A percentile compares a stretch with the other conserved stretches of the same genome.
These are phyloP conservation scores for Cherax quadricarinatus DNA, from an alignment of 1,140 invertebrate genomes.

Conservation along the genomic window DNA sequence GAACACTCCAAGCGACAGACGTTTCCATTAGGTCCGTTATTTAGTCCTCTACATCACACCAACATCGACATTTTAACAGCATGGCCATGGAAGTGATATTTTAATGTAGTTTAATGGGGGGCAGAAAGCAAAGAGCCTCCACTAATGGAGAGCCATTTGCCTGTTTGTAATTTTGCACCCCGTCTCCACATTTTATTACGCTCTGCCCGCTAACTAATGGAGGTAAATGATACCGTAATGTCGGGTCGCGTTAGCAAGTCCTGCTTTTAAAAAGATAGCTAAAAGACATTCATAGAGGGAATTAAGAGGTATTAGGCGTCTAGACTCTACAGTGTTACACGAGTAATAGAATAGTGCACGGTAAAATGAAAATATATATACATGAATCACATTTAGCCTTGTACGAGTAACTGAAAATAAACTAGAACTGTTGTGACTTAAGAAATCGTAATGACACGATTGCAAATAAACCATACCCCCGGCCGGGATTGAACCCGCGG, in stretches of 20 bases:
- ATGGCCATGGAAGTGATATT: constrained; percentile 62
- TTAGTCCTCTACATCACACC: constrained; percentile 59
- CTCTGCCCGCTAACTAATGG: constrained; percentile 65
- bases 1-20: constrained; percentile 7
- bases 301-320: constrained; percentile 39
- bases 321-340: background rate
- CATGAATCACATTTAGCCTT: background rate
- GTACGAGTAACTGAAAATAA: background rate
- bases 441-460: no score
- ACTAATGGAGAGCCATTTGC: constrained; percentile 68
- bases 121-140: constrained; percentile 61
- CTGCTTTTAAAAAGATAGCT: constrained; percentile 48
- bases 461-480: no score
- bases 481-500: no score
- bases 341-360: background rate
- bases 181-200: constrained; percentile 61
- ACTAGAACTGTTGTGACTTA: background rate
- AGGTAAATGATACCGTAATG: constrained; percentile 66
- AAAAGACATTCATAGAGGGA: constrained; percentile 61
- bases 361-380: background rate
- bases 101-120: constrained; percentile 67
- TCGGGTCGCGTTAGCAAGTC: constrained; percentile 35
- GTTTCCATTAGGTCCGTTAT: constrained; percentile 45
- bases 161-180: constrained; percentile 69
- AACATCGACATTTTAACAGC: constrained; percentile 66